phyloP scores from a whole-genome alignment of 2,888 invertebrate genomes.

The Clitarchus hookeri region DNA sequence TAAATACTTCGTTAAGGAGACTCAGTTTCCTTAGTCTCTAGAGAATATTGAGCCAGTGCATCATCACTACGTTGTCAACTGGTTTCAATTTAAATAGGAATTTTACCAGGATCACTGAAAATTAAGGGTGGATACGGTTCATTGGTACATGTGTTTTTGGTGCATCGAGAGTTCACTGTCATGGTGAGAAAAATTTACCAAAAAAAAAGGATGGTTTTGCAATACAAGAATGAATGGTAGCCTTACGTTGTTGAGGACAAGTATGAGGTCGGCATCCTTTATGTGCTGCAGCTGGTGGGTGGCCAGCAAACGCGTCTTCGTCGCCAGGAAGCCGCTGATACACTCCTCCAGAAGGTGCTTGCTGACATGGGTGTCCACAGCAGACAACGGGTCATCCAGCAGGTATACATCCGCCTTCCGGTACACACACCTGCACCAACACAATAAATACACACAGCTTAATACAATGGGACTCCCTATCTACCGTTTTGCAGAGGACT shows the following conservation, averaged over 20 bases:
- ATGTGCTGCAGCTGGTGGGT: constrained; percentile 85
- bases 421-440: constrained; percentile 67
- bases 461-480: too few species aligned
- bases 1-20: too few species aligned
- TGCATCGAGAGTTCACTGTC: too few species aligned
- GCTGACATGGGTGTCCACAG: constrained; percentile 79
- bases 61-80: too few species aligned
- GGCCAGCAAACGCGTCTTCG: constrained; percentile 74
- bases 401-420: constrained; percentile 76
- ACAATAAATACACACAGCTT: too few species aligned
- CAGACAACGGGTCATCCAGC: constrained; percentile 79
- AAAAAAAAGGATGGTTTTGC: not conserved
- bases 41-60: too few species aligned
- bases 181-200: too few species aligned
- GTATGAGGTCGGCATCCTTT: constrained; percentile 65
- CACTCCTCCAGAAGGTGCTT: constrained; percentile 76
- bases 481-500: too few species aligned
- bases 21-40: too few species aligned
- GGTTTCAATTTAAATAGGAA: too few species aligned
- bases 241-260: constrained; percentile 69
- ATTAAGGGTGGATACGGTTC: not conserved
- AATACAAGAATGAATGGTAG: not conserved
- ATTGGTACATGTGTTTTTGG: too few species aligned
- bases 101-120: not conserved
- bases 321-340: constrained; percentile 63